A percentile compares a stretch with the other conserved stretches of the same genome.
Conservation (phyloP, 1,140 invertebrate genomes). For the honey bee (Apis mellifera) region Amel_HAv3.1 CM009941.2:10000001-10000500, state of each 20-base stretch:
- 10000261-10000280: no score
- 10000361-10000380: neutral
- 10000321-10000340: neutral
- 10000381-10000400: neutral
- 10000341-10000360: conserved; percentile 11
- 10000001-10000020: conserved; percentile 1
- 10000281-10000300: no score
- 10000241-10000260: neutral
- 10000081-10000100: neutral
- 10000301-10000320: no score
- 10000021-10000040: neutral
- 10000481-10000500: conserved; percentile 37
- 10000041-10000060: neutral
- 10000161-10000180: neutral
- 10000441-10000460: neutral
- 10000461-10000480: neutral
- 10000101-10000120: neutral
- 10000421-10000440: neutral
- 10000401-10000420: neutral
- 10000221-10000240: neutral
- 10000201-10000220: neutral
- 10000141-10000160: neutral
- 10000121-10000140: neutral
- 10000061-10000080: neutral
- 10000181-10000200: neutral